These are phyloP conservation scores for Philopotamus ludificatus DNA, from an alignment of 1,140 invertebrate species.

Conservation along the genomic window DNA sequence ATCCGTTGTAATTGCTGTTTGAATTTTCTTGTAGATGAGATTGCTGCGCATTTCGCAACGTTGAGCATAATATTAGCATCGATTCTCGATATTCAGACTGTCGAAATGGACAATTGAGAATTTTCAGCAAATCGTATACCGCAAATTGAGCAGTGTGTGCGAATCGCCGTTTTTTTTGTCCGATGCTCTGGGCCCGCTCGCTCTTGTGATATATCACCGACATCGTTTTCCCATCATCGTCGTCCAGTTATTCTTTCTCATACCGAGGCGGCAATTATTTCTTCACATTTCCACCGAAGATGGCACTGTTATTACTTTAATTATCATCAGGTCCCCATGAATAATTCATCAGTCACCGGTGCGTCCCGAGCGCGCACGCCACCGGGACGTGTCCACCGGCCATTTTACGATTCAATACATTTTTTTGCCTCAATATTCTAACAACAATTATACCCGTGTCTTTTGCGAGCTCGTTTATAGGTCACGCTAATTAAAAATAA, in stretches of 20 bases:
- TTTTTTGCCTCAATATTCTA: constrained; percentile 14
- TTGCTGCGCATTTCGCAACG: too few relatives aligned
- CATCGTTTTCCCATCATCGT: background rate
- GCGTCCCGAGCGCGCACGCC: constrained; percentile 22
- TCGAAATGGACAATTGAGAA: too few relatives aligned
- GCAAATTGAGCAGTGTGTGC: too few relatives aligned
- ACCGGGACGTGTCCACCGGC: constrained; percentile 1
- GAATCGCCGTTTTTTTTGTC: too few relatives aligned
- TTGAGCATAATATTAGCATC: too few relatives aligned
- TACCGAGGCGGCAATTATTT: constrained; percentile 24
- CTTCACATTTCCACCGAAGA: constrained; percentile 35
- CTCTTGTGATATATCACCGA: too few relatives aligned
- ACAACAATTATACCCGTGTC: too few relatives aligned
- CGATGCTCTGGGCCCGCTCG: too few relatives aligned
- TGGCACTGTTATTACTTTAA: constrained; percentile 40
- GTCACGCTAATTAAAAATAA: background rate
- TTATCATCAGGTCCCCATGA: constrained; percentile 21
- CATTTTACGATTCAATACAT: constrained; percentile 25
- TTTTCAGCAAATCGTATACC: too few relatives aligned
- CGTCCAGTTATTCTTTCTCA: background rate
- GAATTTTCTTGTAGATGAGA: too few relatives aligned
- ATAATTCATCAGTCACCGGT: constrained; percentile 38
- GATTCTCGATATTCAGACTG: too few relatives aligned
- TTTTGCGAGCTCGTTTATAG: background rate
- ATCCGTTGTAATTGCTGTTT: too few relatives aligned